phyloP scores from a whole-genome alignment of 1,140 invertebrate species.

The Drosophila burlai region DNA sequence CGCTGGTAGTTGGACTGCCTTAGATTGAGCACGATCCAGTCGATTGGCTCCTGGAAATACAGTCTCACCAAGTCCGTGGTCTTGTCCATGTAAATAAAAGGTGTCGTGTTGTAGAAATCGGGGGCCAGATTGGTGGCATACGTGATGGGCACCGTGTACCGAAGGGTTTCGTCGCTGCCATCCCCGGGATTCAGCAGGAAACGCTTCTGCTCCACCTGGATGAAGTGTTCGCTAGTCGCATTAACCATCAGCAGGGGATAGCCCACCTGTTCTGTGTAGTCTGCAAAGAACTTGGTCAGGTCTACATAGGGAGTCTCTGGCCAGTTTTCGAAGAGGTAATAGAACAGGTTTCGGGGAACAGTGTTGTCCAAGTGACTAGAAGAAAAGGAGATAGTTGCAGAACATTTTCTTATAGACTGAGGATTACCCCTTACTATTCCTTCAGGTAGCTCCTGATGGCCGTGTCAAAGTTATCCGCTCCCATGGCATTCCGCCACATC shows the following conservation, averaged over 20 bases:
- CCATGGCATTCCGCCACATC: constrained; percentile 90
- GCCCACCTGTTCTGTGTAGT: constrained; percentile 96
- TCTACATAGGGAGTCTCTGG: constrained; percentile 26
- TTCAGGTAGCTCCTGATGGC: constrained; percentile 88
- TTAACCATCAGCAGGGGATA: constrained; percentile 91
- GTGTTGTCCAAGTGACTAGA: constrained; percentile 50
- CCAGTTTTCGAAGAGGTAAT: constrained; percentile 53
- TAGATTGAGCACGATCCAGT: constrained; percentile 86
- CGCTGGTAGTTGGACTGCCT: constrained; percentile 87
- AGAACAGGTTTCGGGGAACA: constrained; percentile 51
- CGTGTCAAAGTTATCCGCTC: constrained; percentile 87
- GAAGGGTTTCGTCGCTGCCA: constrained; percentile 54
- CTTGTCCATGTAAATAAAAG: constrained; percentile 82
- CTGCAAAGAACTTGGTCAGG: constrained; percentile 85
- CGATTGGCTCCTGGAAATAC: constrained; percentile 52
- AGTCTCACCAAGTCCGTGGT: constrained; percentile 78
- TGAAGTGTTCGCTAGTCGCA: not conserved
- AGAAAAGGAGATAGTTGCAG: not conserved
- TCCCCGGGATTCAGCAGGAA: constrained; percentile 86
- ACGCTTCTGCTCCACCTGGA: constrained; percentile 84
- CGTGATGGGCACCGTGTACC: constrained; percentile 89
- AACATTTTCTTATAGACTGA: not conserved
- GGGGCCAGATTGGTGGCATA: constrained; percentile 86
- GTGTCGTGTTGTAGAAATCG: constrained; percentile 86
- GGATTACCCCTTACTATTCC: constrained; percentile 81